Evolutionary conservation across 2,888 invertebrate genomes (phyloP).

Genomic region (Chloroclystis v-ata): DNA sequence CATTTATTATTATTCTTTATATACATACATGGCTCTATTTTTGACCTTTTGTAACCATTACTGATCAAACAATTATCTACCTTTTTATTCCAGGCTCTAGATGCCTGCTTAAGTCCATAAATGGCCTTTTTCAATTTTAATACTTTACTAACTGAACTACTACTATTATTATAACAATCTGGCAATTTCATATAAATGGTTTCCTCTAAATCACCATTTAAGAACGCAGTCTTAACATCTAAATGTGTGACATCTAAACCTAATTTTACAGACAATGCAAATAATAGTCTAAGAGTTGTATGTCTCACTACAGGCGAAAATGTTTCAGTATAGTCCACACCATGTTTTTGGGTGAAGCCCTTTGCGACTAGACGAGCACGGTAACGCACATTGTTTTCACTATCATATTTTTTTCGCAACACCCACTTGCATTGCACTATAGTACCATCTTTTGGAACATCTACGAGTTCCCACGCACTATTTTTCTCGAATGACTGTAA

Average conservation of each 20-base stretch:
- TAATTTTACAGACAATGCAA: slow-evolving; percentile 15
- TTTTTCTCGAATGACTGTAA: slow-evolving; percentile 26
- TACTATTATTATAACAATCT: background rate
- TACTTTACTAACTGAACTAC: slow-evolving; percentile 17
- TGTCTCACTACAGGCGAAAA: slow-evolving; percentile 18
- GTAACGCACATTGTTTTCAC: background rate
- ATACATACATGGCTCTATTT: slow-evolving; percentile 33
- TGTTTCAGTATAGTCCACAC: background rate
- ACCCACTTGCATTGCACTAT: slow-evolving; percentile 28
- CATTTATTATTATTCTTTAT: slow-evolving; percentile 15
- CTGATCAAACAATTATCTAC: slow-evolving; percentile 22
- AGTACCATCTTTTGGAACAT: slow-evolving; percentile 13
- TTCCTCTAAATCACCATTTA: slow-evolving; percentile 20
- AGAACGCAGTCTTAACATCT: slow-evolving; percentile 19
- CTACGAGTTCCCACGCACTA: slow-evolving; percentile 27
- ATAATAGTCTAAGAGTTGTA: slow-evolving; percentile 20
- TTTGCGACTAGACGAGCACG: background rate
- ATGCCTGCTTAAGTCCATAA: slow-evolving; percentile 33
- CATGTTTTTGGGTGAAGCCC: background rate
- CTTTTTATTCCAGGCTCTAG: slow-evolving; percentile 28
- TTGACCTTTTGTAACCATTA: slow-evolving; percentile 22
- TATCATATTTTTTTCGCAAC: background rate
- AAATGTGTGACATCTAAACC: slow-evolving; percentile 15
- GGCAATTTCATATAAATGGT: slow-evolving; percentile 27
- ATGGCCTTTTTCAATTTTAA: slow-evolving; percentile 30